Conservation (phyloP, 2,113 vertebrate genomes). For the cattle (Bos taurus) region DNA sequence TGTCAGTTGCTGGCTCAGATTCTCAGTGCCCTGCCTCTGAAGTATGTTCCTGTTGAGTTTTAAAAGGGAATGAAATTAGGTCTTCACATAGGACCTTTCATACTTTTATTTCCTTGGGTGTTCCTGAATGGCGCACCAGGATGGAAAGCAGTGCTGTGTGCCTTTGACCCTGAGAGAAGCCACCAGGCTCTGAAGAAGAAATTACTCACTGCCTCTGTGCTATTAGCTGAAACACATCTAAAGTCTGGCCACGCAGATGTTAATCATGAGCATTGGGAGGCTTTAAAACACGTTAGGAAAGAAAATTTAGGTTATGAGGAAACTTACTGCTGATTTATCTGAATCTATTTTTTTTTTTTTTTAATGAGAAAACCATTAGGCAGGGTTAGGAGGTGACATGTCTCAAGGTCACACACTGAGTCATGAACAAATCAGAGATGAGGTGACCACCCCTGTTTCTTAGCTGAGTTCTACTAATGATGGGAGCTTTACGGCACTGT, state of each 20-base stretch:
- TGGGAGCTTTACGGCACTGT: background rate
- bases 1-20: slow-evolving; percentile 72
- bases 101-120: slow-evolving; percentile 75
- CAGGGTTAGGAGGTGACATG: background rate
- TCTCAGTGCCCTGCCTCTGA: slow-evolving; percentile 70
- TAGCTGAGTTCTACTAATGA: background rate
- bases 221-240: slow-evolving; percentile 61
- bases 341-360: background rate
- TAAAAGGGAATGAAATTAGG: slow-evolving; percentile 67
- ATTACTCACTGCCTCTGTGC: slow-evolving; percentile 67
- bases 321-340: background rate
- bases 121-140: slow-evolving; percentile 76
- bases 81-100: slow-evolving; percentile 65
- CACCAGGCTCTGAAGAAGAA: slow-evolving; percentile 72
- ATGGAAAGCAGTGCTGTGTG: slow-evolving; percentile 22
- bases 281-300: background rate
- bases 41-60: slow-evolving; percentile 72
- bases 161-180: slow-evolving; percentile 54
- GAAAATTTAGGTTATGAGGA: slow-evolving; percentile 3
- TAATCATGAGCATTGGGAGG: background rate
- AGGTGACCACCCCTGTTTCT: background rate
- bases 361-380: background rate
- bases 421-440: background rate
- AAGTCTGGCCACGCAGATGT: background rate
- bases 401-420: background rate